Conservation (phyloP, 2,113 vertebrate species). For the Cyphomyrus discorhynchus region DNA sequence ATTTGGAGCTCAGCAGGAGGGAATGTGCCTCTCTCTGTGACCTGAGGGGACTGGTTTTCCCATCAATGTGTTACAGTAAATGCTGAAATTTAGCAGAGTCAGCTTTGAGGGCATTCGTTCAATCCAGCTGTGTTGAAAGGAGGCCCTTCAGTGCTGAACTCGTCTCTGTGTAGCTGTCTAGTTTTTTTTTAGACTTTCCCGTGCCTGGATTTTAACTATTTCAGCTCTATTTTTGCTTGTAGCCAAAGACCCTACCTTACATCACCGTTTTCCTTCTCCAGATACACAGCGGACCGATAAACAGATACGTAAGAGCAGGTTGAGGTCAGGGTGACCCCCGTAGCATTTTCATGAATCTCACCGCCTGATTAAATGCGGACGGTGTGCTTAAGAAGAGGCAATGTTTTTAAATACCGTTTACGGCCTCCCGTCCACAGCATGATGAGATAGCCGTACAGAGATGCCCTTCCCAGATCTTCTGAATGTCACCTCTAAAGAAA, state of each 20-base stretch:
- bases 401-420: not conserved
- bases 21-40: not conserved
- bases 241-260: not conserved
- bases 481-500: not conserved
- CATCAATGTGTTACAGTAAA: not conserved
- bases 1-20: not conserved
- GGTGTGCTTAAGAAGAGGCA: not conserved
- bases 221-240: not conserved
- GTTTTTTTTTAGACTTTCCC: not conserved
- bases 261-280: not conserved
- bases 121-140: not conserved
- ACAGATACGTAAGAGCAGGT: not conserved
- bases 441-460: not conserved
- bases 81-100: not conserved
- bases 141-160: not conserved
- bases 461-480: slow-evolving; percentile 3
- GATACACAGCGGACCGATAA: not conserved
- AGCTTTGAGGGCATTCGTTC: not conserved
- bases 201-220: not conserved
- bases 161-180: not conserved
- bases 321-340: not conserved
- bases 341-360: not conserved
- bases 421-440: not conserved
- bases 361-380: slow-evolving; percentile 1
- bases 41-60: not conserved